Evolutionary conservation across 1,140 invertebrate genomes (phyloP), one percentile per base, ranked within the genome.

Genomic region (Sitodiplosis mosellana): DNA sequence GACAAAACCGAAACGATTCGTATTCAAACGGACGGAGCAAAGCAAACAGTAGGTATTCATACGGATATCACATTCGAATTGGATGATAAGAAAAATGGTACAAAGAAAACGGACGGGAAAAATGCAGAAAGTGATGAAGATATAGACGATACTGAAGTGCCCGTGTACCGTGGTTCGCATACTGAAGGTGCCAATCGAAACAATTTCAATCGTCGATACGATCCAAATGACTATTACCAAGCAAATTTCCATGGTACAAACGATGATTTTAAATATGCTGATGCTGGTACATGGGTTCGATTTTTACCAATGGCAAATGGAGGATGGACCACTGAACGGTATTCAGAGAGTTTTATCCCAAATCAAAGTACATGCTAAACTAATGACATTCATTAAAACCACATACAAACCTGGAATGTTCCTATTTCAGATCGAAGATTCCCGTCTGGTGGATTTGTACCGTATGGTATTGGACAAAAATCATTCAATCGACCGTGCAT

Each of bases 61-160:
- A 64, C 62, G 15, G 62, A 64, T 51, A 62, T 64, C 49, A 64
- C 62, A 52, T 64, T 64, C 52, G 62, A 64, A 46, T 61, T 64
- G 41, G 60, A 60, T 22, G 56, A 59, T 41, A 59, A 63, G 45
- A 55, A 57, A 38, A 57, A 60, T 17, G 56, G 51, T 33, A 18
- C 41, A 18, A 43, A n/a, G 17, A 43, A 17, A 43, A 43, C 18
- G 41, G 11, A 17, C 11, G 18, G 18, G 6, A 43, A 43, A 43
- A 21, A 19, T 18, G 41, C 15, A 19, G 41, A 43, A 43, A 45
- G 22, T 15, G 17, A 12, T 17, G 41, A 20, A 14, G 41, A 18
- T 19, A n/a, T n/a, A n/a, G 19, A 18, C 19, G 19, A 20, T 12
- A 4, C 43, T 7, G 63, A 48, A 59, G 63, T 46, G 61, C 61